A percentile compares a stretch with the other conserved stretches of the same genome.
These are phyloP conservation scores for Botrylloides violaceus DNA, from an alignment of 23 tunicate genomes.

Conservation along the genomic window DNA sequence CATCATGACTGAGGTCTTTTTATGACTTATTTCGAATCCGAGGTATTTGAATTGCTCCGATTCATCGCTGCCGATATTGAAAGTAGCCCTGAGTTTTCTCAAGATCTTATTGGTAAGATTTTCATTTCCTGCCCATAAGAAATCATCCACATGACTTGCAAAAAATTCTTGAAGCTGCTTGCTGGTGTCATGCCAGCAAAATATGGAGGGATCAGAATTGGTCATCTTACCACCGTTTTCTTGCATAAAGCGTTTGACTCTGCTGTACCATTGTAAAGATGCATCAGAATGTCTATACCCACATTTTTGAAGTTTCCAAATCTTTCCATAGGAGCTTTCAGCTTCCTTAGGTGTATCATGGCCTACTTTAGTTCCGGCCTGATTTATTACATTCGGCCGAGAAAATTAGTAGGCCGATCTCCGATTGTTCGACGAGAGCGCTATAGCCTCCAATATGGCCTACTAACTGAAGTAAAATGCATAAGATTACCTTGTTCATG, in stretches of 20 bases:
- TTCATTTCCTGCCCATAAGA: conserved; percentile 13
- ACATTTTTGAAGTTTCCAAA: no score
- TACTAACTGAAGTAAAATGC: no score
- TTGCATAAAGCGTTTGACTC: conserved; percentile 14
- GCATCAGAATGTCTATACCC: conserved; percentile 11
- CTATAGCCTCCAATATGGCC: no score
- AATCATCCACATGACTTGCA: conserved; percentile 23
- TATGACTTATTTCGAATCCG: conserved; percentile 9
- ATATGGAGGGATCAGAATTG: conserved; percentile 10
- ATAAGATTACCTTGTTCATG: no score
- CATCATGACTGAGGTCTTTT: background rate
- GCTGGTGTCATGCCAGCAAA: conserved; percentile 12
- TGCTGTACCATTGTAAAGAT: conserved; percentile 9
- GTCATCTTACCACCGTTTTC: background rate
- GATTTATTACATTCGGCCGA: no score
- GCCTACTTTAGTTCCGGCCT: no score
- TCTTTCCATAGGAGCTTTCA: no score
- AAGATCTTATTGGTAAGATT: conserved; percentile 1
- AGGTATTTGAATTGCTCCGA: background rate
- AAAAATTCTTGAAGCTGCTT: background rate
- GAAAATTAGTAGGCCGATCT: no score
- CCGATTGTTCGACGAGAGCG: no score
- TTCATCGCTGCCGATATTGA: background rate
- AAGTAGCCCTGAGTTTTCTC: background rate
- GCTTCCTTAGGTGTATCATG: no score